Conservation (phyloP, 2,797 vertebrate species). For the Vipera latastei region DNA sequence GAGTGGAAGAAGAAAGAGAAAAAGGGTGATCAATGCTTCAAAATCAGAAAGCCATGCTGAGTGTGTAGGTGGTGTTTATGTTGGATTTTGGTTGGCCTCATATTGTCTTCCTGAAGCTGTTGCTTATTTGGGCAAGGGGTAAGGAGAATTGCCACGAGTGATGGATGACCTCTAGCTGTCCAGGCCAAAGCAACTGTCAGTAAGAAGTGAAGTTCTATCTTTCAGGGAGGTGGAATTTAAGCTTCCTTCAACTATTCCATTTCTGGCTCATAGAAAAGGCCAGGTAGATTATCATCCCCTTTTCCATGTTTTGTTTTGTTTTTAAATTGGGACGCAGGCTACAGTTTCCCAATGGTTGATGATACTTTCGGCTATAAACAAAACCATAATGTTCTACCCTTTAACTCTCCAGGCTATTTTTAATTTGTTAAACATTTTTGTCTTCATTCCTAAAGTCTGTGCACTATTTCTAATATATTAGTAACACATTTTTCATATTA, state of each 20-base stretch:
- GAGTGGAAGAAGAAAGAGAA: neutral
- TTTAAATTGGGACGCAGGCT: neutral
- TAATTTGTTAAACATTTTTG: neutral
- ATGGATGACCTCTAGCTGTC: neutral
- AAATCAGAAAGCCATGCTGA: neutral
- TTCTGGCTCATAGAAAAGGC: neutral
- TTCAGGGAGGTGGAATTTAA: neutral
- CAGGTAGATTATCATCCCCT: neutral
- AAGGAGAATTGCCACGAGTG: neutral
- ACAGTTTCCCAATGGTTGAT: neutral
- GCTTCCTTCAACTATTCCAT: neutral
- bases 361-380: neutral
- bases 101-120: neutral
- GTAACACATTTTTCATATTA: neutral
- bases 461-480: neutral
- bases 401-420: neutral
- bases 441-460: neutral
- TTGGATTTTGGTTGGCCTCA: neutral
- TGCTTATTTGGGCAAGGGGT: neutral
- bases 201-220: neutral
- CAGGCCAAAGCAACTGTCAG: neutral
- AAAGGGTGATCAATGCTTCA: neutral
- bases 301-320: neutral
- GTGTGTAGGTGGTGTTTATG: neutral
- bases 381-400: neutral